Evolutionary conservation across 2,113 vertebrate species (phyloP), one percentile per base, ranked within the genome.

Genomic region (Passer domesticus): DNA sequence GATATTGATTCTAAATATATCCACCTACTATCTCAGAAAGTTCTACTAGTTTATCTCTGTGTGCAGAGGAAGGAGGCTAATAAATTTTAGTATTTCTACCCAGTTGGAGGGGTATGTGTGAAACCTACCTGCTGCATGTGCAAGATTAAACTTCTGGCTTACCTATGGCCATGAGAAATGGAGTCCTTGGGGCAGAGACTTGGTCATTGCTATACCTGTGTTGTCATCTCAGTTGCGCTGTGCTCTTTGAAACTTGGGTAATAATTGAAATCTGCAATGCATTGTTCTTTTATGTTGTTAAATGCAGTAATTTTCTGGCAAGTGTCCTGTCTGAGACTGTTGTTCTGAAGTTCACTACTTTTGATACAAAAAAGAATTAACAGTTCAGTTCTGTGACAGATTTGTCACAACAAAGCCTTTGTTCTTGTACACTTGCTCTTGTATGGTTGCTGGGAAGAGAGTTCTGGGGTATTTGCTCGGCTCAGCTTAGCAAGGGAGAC

Each of bases 51-150:
- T 91, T 77, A 80, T 90, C 18, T 87, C 25, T 62, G 22, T 18
- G 9, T 83, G 37, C 13, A 83, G 62, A 75, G 31, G 39, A 69
- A 60, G 33, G 35, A 55, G 7, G 17, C 12, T 63, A 55, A 10
- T 53, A 55, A 59, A 23, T 59, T 63, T 58, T 44, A 43, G 10
- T 25, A 24, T 58, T 94, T 85, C 30, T 60, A 15, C 31, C 89
- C 35, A 18, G 2, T 19, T 67, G 73, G 28, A 49, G 28, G 21
- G 15, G 12, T 47, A 41, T 0, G 0, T 44, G 13, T 49, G 37
- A 77, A 89, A 56, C 31, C 0, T 46, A 9, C 11, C 7, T 77
- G 74, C 68, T 92, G 11, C 28, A 15, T 28, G 17, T 37, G 13
- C 15, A 46, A 23, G 22, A n/a, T 62, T 49, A 78, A 60, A 52